A percentile compares a stretch with the other conserved stretches of the same genome.
These are phyloP conservation scores for Hippolais icterina DNA, from an alignment of 2,113 vertebrate species.

Conservation along the genomic window DNA sequence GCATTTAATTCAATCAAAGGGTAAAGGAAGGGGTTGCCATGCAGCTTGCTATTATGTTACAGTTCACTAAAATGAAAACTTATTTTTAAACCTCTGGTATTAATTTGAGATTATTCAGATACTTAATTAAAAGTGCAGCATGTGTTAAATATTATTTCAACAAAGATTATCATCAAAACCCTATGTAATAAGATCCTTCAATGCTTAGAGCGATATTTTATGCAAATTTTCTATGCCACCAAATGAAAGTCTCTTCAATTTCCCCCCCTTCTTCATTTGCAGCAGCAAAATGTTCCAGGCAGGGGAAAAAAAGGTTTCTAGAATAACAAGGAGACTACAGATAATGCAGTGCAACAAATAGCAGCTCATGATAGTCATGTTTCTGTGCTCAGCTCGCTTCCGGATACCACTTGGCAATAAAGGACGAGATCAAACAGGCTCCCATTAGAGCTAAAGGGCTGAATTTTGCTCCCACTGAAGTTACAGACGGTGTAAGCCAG, in stretches of 20 bases:
- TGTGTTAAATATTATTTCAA: constrained; percentile 96
- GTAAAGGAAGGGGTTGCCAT: constrained; percentile 64
- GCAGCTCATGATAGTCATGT: constrained; percentile 48
- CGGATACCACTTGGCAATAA: constrained; percentile 46
- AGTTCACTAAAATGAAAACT: constrained; percentile 82
- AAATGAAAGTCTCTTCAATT: constrained; percentile 64
- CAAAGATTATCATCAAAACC: constrained; percentile 89
- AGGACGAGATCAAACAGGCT: constrained; percentile 37
- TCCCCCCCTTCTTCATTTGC: not conserved
- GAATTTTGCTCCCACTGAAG: constrained; percentile 10
- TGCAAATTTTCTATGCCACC: constrained; percentile 79
- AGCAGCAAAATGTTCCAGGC: constrained; percentile 51
- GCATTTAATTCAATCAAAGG: constrained; percentile 84
- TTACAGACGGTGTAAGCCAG: not conserved
- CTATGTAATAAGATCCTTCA: constrained; percentile 86
- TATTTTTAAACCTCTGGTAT: constrained; percentile 85
- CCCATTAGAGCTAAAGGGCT: constrained; percentile 22
- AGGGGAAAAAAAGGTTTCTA: constrained; percentile 17
- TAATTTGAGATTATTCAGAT: constrained; percentile 85
- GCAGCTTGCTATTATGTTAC: constrained; percentile 81
- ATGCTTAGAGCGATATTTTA: constrained; percentile 88
- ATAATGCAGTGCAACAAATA: constrained; percentile 63
- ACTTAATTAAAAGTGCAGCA: constrained; percentile 95
- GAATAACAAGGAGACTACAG: constrained; percentile 45
- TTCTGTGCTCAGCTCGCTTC: constrained; percentile 27